Evolutionary conservation across 2,113 vertebrate species (phyloP).

Genomic region (Chinchilla lanigera): DNA sequence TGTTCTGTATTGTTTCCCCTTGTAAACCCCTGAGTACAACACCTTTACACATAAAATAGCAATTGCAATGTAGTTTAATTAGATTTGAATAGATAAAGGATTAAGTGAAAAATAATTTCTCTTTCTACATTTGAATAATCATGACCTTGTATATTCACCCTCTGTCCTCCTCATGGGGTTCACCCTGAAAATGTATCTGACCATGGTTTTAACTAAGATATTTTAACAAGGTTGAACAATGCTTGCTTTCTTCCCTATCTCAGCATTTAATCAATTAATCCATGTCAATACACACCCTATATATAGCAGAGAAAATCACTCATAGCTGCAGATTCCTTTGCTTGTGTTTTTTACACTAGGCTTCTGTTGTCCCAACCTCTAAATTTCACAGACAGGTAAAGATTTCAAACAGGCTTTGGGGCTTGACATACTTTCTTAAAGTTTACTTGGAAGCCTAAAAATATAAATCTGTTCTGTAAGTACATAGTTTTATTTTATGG

Average conservation of each 20-base stretch:
- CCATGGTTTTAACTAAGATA: background rate
- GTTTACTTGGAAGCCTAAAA: background rate
- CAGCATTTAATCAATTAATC: background rate
- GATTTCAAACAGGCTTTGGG: background rate
- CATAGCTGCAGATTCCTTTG: background rate
- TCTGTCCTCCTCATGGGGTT: background rate
- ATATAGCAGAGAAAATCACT: background rate
- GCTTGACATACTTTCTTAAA: background rate
- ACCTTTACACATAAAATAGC: background rate
- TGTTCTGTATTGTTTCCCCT: no score
- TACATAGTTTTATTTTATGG: background rate
- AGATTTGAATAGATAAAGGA: background rate
- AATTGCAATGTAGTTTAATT: background rate
- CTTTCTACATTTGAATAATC: background rate
- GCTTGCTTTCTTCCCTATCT: background rate
- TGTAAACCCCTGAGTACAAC: no score
- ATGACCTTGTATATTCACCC: background rate
- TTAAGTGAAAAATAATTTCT: background rate
- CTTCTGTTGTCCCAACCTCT: rapidly evolving
- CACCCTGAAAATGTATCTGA: background rate
- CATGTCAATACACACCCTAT: background rate
- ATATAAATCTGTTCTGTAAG: background rate
- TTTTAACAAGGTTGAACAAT: background rate
- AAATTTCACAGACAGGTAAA: background rate
- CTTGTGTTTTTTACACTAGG: background rate